Percentiles rank a stretch among this genome's conserved stretches.
phyloP scores from a whole-genome alignment of 2,888 invertebrate genomes.

The Nemapogon koenigi region DNA sequence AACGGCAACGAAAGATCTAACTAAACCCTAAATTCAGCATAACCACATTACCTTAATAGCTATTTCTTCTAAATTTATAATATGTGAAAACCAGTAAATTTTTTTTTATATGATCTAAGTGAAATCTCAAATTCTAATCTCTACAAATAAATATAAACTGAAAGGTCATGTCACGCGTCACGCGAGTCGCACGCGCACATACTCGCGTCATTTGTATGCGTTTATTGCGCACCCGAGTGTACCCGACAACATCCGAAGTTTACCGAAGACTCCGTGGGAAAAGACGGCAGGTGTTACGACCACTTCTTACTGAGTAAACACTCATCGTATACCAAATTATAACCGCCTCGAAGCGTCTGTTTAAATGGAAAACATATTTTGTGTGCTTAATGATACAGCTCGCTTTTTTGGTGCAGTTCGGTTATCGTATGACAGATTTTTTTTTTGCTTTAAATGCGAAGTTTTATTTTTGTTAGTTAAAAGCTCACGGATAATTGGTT shows the following conservation, averaged over 20 bases:
- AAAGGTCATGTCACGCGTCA: constrained; percentile 26
- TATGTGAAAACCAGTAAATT: no score
- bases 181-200: constrained; percentile 24
- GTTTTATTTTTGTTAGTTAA: constrained; percentile 45
- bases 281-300: constrained; percentile 61
- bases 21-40: no score
- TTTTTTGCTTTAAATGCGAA: constrained; percentile 32
- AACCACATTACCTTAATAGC: no score
- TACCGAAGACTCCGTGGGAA: constrained; percentile 55
- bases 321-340: constrained; percentile 62
- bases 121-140: no score
- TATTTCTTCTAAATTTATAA: no score
- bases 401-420: constrained; percentile 51
- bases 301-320: constrained; percentile 65
- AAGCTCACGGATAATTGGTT: constrained; percentile 49
- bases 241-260: constrained; percentile 34
- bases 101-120: no score
- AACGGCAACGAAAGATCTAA: no score
- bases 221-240: constrained; percentile 32
- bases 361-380: constrained; percentile 65
- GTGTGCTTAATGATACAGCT: constrained; percentile 63
- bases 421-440: constrained; percentile 48
- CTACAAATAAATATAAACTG: no score
- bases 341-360: constrained; percentile 58
- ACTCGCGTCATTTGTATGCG: constrained; percentile 25